A percentile compares a stretch with the other conserved stretches of the same genome.
phyloP scores from a whole-genome alignment of 2,113 vertebrate species.

The Odontophorus gujanensis region DNA sequence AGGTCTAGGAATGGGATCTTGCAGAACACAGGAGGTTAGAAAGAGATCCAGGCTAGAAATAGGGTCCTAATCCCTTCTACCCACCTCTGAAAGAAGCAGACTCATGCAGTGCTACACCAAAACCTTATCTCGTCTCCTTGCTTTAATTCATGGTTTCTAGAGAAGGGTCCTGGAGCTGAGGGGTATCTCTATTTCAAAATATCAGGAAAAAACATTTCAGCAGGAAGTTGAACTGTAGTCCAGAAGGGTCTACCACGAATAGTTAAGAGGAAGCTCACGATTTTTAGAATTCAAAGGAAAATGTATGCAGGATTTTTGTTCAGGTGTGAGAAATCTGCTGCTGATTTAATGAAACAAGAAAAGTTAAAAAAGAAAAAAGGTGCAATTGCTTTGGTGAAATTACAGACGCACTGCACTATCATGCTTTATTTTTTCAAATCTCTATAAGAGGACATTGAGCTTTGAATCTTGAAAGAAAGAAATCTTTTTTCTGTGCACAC shows the following conservation, averaged over 20 bases:
- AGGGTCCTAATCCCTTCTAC: neutral
- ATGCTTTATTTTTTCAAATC: neutral
- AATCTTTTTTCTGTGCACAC: neutral
- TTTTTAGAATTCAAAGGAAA: conserved; percentile 25
- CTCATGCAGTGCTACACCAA: neutral
- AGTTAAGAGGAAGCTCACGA: neutral
- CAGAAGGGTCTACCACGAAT: neutral
- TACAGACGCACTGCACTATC: neutral
- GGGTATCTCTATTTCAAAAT: neutral
- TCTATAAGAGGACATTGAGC: neutral
- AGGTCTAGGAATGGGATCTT: neutral
- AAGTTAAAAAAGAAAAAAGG: neutral
- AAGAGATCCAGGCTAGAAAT: neutral
- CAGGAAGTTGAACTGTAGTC: neutral
- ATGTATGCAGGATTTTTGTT: neutral
- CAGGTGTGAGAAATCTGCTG: conserved; percentile 16
- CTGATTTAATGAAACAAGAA: conserved; percentile 7
- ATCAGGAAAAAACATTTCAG: neutral
- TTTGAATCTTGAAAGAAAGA: neutral
- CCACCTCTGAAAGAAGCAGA: neutral
- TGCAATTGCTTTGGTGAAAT: neutral
- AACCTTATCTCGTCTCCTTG: neutral
- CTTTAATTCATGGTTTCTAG: neutral
- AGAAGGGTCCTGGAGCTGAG: neutral
- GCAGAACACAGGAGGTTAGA: neutral